These are phyloP conservation scores for Hyla sarda DNA, from an alignment of 2,113 vertebrate species.

Conservation along the genomic window DNA sequence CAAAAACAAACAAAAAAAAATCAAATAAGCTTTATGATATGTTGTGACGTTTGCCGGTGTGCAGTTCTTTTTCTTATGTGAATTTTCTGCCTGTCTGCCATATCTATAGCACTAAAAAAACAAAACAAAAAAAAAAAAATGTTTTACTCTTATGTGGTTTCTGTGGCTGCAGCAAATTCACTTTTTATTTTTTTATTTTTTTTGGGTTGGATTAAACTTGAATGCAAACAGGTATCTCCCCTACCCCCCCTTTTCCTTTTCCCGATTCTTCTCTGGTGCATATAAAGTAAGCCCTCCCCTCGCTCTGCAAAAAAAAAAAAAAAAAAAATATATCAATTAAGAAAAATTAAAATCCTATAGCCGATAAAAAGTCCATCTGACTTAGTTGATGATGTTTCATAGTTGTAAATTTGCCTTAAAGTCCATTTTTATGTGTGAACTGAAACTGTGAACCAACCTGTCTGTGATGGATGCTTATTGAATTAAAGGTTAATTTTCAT, in stretches of 20 bases:
- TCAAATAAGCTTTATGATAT: neutral
- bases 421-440: constrained; percentile 71
- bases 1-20: too few relatives aligned
- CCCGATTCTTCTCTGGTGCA: neutral
- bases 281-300: neutral
- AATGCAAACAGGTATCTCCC: neutral
- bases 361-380: neutral
- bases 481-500: constrained; percentile 84
- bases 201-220: neutral
- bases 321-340: neutral
- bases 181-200: neutral
- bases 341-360: neutral
- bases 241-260: too few relatives aligned
- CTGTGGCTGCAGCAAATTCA: constrained; percentile 14
- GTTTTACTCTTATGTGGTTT: neutral
- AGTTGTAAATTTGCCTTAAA: constrained; percentile 72
- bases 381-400: constrained; percentile 57
- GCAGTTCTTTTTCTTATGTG: neutral
- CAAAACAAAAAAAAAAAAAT: too few relatives aligned
- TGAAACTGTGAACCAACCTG: constrained; percentile 75
- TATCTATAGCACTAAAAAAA: neutral
- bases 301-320: neutral
- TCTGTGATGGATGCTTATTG: constrained; percentile 73
- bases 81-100: neutral
- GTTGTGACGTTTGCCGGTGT: constrained; percentile 4